These are phyloP conservation scores for Polymixis flavicincta DNA, from an alignment of 2,888 invertebrate genomes.

Conservation along the genomic window DNA sequence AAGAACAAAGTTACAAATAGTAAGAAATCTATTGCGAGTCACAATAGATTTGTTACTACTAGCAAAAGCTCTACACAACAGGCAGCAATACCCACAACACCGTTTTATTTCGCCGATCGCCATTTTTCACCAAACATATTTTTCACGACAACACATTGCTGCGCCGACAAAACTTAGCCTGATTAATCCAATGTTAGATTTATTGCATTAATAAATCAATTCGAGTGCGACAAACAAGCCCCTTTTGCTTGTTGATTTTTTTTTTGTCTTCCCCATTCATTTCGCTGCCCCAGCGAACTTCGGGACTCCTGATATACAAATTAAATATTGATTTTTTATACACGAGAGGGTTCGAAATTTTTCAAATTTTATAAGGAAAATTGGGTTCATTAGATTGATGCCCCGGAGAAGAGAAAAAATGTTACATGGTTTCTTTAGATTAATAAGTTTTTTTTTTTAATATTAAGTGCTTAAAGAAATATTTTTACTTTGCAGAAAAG, in stretches of 20 bases:
- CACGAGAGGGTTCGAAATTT: constrained; percentile 51
- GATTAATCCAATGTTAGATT: constrained; percentile 88
- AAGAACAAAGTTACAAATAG: constrained; percentile 28
- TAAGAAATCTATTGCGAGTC: constrained; percentile 28
- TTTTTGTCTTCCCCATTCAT: constrained; percentile 77
- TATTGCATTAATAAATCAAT: constrained; percentile 88
- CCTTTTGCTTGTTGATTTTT: constrained; percentile 73
- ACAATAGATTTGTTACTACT: constrained; percentile 28
- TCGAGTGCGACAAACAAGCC: constrained; percentile 80
- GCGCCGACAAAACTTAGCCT: constrained; percentile 82
- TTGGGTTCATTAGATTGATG: constrained; percentile 64
- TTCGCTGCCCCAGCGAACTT: constrained; percentile 72
- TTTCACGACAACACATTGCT: constrained; percentile 79
- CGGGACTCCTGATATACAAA: constrained; percentile 70
- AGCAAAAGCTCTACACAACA: constrained; percentile 39
- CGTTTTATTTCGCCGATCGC: constrained; percentile 53
- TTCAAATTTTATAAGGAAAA: constrained; percentile 60
- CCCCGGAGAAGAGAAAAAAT: constrained; percentile 50
- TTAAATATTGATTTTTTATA: constrained; percentile 71
- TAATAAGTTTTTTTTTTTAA: constrained; percentile 33
- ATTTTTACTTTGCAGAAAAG: neutral
- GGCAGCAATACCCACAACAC: constrained; percentile 46
- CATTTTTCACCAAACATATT: constrained; percentile 68
- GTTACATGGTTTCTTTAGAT: constrained; percentile 46
- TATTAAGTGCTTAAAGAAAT: neutral